phyloP scores from a whole-genome alignment of 2,113 vertebrate species.

The Meleagris gallopavo region DNA sequence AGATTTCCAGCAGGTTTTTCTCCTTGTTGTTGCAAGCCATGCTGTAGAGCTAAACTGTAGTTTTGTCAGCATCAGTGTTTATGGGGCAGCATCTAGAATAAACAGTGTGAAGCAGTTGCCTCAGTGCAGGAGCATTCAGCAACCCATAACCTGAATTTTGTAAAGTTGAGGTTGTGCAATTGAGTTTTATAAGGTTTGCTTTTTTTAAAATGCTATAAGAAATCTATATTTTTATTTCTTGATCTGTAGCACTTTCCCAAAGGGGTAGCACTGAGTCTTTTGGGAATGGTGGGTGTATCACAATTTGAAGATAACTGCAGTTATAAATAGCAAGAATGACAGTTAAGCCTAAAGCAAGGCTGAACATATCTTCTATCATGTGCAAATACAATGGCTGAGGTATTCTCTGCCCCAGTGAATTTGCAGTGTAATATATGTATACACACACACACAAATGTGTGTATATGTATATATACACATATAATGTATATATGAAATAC shows the following conservation, averaged over 20 bases:
- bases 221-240: background rate
- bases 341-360: background rate
- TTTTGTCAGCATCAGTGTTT: background rate
- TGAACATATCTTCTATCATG: background rate
- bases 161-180: background rate
- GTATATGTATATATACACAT: too few relatives aligned
- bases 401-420: background rate
- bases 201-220: background rate
- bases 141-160: background rate
- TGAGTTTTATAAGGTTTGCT: background rate
- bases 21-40: background rate
- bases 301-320: background rate
- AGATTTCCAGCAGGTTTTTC: background rate
- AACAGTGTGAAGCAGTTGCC: background rate
- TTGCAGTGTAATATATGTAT: background rate
- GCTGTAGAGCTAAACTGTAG: background rate
- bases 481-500: too few relatives aligned
- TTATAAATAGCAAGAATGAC: background rate
- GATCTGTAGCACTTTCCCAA: background rate
- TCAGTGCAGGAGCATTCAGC: background rate
- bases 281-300: fast-evolving
- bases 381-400: background rate
- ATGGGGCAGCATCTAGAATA: background rate
- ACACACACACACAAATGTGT: too few relatives aligned
- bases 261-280: background rate